phyloP scores from a whole-genome alignment of 1,140 invertebrate species.

The Halesus radiatus region DNA sequence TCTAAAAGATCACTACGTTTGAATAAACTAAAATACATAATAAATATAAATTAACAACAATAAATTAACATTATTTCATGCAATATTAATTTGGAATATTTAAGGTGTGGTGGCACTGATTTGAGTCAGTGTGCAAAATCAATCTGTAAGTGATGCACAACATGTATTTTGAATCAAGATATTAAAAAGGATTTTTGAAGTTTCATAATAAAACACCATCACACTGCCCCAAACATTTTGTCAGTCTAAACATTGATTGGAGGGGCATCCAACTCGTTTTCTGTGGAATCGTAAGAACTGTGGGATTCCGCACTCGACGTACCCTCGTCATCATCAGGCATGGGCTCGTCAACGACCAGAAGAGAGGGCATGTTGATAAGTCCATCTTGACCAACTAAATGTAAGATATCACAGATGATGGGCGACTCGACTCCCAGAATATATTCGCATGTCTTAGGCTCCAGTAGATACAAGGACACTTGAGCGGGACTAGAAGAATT shows the following conservation, averaged over 20 bases:
- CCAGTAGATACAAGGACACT: constrained; percentile 89
- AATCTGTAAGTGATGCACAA: too few relatives aligned
- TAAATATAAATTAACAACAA: too few relatives aligned
- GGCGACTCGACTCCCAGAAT: constrained; percentile 92
- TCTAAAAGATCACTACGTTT: too few relatives aligned
- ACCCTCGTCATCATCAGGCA: constrained; percentile 27
- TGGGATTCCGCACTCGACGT: background rate
- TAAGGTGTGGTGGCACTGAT: too few relatives aligned
- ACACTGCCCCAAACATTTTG: too few relatives aligned
- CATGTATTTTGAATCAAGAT: too few relatives aligned
- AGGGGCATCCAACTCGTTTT: constrained; percentile 4
- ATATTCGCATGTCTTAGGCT: constrained; percentile 93
- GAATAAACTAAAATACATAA: too few relatives aligned
- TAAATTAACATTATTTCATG: too few relatives aligned
- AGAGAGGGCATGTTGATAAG: constrained; percentile 63
- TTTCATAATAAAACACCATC: too few relatives aligned
- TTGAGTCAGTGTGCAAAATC: too few relatives aligned
- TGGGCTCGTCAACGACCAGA: constrained; percentile 30
- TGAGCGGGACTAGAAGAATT: constrained; percentile 78
- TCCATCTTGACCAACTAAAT: constrained; percentile 81
- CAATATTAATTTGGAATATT: too few relatives aligned
- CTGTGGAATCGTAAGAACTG: constrained; percentile 15
- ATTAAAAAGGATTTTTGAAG: too few relatives aligned
- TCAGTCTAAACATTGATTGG: constrained; percentile 9
- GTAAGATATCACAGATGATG: constrained; percentile 88